A percentile compares a stretch with the other conserved stretches of the same genome.
These are phyloP conservation scores for Goniozus legneri DNA, from an alignment of 1,140 invertebrate genomes.

Conservation along the genomic window DNA sequence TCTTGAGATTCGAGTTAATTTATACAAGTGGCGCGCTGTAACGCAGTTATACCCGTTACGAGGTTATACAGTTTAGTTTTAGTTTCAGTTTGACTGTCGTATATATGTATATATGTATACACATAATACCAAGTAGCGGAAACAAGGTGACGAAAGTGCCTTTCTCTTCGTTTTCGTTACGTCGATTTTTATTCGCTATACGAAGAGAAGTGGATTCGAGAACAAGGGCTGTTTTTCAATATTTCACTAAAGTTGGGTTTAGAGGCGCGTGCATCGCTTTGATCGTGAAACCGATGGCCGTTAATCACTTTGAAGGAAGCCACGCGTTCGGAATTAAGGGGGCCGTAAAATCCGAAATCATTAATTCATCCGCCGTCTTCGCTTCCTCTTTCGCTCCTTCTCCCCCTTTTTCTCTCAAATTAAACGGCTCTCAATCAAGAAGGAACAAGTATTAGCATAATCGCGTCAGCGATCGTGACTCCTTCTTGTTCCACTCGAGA, in stretches of 20 bases:
- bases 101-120: too few relatives aligned
- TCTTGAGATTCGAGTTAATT: conserved; percentile 51
- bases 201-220: too few relatives aligned
- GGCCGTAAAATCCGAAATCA: background rate
- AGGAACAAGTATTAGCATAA: background rate
- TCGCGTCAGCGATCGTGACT: background rate
- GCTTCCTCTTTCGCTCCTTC: too few relatives aligned
- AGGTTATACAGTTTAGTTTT: conserved; percentile 41
- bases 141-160: background rate
- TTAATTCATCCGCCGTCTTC: too few relatives aligned
- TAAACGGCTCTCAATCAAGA: background rate
- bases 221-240: too few relatives aligned
- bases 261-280: too few relatives aligned
- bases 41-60: conserved; percentile 42
- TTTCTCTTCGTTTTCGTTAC: background rate
- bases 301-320: background rate
- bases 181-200: too few relatives aligned
- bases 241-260: too few relatives aligned
- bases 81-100: conserved; percentile 29
- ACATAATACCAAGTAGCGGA: too few relatives aligned
- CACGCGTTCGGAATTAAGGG: background rate
- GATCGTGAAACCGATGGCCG: background rate
- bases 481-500: too few relatives aligned
- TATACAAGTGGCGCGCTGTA: conserved; percentile 46
- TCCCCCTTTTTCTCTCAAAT: background rate